These are phyloP conservation scores for Schizaphis graminum DNA, from an alignment of 2,888 invertebrate genomes.

Conservation along the genomic window DNA sequence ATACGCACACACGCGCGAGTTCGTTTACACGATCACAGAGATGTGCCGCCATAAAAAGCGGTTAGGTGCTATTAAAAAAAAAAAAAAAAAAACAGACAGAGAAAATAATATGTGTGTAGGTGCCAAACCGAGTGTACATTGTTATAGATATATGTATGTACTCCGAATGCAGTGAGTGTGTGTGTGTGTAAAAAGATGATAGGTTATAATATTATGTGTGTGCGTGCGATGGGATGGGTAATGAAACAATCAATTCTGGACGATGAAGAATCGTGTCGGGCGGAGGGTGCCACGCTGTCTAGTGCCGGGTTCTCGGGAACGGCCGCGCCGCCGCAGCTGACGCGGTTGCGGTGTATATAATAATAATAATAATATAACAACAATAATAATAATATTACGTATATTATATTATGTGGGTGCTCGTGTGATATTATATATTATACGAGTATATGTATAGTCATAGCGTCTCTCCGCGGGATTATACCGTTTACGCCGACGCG, in stretches of 20 bases:
- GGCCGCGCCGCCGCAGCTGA: slow-evolving; percentile 34
- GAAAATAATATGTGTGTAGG: slow-evolving; percentile 51
- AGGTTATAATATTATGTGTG: slow-evolving; percentile 33
- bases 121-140: slow-evolving; percentile 49
- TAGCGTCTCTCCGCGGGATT: slow-evolving; percentile 48
- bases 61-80: slow-evolving; percentile 52
- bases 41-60: slow-evolving; percentile 64
- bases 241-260: slow-evolving; percentile 65
- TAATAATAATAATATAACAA: too few relatives aligned
- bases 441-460: not conserved
- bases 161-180: not conserved
- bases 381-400: not conserved
- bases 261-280: slow-evolving; percentile 60
- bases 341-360: slow-evolving; percentile 37
- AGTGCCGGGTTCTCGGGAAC: slow-evolving; percentile 32
- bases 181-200: slow-evolving; percentile 45
- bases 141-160: slow-evolving; percentile 46
- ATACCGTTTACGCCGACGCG: slow-evolving; percentile 19
- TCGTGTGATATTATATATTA: not conserved
- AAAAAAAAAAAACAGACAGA: slow-evolving; percentile 14
- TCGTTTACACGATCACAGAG: slow-evolving; percentile 64
- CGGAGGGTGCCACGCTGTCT: slow-evolving; percentile 66
- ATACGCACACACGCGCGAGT: not conserved
- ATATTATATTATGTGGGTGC: not conserved
- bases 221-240: slow-evolving; percentile 41